These are phyloP conservation scores for Athetis lepigone DNA, from an alignment of 2,888 invertebrate genomes.

Conservation along the genomic window DNA sequence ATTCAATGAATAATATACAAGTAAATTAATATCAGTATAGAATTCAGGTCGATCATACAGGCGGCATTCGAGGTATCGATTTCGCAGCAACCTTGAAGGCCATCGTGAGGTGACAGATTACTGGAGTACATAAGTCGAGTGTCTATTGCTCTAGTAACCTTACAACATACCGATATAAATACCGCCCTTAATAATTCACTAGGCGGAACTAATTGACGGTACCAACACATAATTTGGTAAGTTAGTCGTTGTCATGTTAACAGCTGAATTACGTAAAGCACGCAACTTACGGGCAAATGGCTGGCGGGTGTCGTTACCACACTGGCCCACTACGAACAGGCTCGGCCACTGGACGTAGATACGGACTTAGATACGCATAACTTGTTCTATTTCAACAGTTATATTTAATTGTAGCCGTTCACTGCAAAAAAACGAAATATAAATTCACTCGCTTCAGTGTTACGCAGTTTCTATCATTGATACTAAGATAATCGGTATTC, in stretches of 20 bases:
- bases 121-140: conserved; percentile 67
- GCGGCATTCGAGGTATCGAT: conserved; percentile 78
- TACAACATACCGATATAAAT: conserved; percentile 70
- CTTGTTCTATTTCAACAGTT: conserved; percentile 77
- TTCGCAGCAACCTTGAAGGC: conserved; percentile 83
- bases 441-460: conserved; percentile 68
- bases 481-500: conserved; percentile 26
- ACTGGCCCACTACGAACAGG: conserved; percentile 74
- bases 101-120: conserved; percentile 78
- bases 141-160: conserved; percentile 67
- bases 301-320: conserved; percentile 75
- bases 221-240: conserved; percentile 75
- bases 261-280: conserved; percentile 81
- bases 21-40: conserved; percentile 69
- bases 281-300: conserved; percentile 75
- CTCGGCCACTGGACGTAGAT: conserved; percentile 65
- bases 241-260: conserved; percentile 78
- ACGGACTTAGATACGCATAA: conserved; percentile 73
- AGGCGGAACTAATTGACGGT: conserved; percentile 83
- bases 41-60: conserved; percentile 76
- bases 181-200: conserved; percentile 83
- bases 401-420: conserved; percentile 71
- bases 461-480: conserved; percentile 50
- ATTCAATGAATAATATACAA: conserved; percentile 66
- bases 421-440: conserved; percentile 73